phyloP scores from a whole-genome alignment of 2,797 vertebrate genomes.

The Siniperca undulata region DNA sequence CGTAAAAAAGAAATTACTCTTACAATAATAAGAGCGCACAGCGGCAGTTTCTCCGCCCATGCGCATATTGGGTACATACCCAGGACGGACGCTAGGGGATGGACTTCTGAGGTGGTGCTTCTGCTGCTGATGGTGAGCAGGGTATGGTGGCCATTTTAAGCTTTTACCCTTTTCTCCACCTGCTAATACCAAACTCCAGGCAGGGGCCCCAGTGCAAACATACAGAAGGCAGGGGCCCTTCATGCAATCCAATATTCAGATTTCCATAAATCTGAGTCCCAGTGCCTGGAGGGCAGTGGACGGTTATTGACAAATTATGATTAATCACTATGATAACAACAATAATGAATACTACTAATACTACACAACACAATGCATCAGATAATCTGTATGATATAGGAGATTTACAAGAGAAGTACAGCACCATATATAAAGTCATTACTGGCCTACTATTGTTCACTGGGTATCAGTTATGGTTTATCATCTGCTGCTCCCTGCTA shows the following conservation, averaged over 20 bases:
- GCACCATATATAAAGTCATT: not conserved
- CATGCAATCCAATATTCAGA: not conserved
- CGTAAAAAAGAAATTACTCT: conserved; percentile 81
- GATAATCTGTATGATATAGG: not conserved
- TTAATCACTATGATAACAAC: conserved; percentile 10
- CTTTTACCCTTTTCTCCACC: conserved; percentile 57
- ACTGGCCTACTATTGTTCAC: not conserved
- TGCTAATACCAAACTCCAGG: conserved; percentile 41
- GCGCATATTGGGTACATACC: conserved; percentile 68
- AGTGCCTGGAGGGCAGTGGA: not conserved
- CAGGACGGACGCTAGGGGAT: conserved; percentile 73
- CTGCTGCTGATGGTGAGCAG: conserved; percentile 47
- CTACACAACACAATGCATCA: conserved; percentile 3
- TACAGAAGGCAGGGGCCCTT: conserved; percentile 16
- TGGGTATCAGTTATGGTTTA: not conserved
- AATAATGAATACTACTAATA: not conserved
- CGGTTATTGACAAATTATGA: not conserved
- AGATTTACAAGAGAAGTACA: not conserved
- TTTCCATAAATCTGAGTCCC: not conserved
- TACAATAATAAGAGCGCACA: conserved; percentile 87
- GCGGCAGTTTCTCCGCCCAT: conserved; percentile 84
- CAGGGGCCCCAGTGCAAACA: conserved; percentile 23
- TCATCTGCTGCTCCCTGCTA: not conserved
- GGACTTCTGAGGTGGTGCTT: conserved; percentile 67
- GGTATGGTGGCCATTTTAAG: conserved; percentile 81